Base-by-base conservation (phyloP, 2,888 invertebrate genomes). In the Acanthopleura granulata region DNA sequence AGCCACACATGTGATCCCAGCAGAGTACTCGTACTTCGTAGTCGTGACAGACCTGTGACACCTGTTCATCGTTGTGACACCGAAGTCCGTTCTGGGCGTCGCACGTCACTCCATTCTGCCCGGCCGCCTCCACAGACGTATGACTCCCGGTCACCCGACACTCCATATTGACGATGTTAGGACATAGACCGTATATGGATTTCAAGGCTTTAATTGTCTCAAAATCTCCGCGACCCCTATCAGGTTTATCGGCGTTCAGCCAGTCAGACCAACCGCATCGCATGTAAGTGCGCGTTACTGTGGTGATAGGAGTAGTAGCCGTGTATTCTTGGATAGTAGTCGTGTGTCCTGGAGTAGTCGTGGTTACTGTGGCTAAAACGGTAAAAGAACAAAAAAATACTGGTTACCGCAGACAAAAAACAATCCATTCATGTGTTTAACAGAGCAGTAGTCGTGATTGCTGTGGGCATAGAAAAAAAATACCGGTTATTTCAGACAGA, bases 11-110 rank as follows among this genome's bases (percentile, higher is more conserved):
- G 16, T 79, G 72, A 62, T 78, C 76, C 86, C 87, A 85, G 86
- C 96, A 96, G 62, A 93, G 92, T 0, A 96, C 94, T 49, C 95
- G 92, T 72, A 96, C 94, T 91, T 97, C 96, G 87, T 96, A 96
- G 91, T 97, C 96, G 0, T 93, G 93, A 83, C 97, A 97, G 30
- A 78, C 75, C 16, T 79, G 79, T 27, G 79, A 78, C 16, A 69
- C 49, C 75, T 86, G 87, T 66, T 85, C 84, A 73, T 80, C 76
- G 77, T 86, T 86, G 78, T 84, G 84, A 76, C 87, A 87, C 11
- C 86, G 77, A 18, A 87, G 80, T 12, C 87, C 87, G 78, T 85
- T 87, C 40, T 81, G 76, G 16, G 76, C 73, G 74, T 87, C 86
- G 80, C 87, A 87, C 0, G 80, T 77, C 4, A 89, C 84, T 49